Conservation (phyloP, 2,888 invertebrate genomes). For the Melinopterus prodromus region DNA sequence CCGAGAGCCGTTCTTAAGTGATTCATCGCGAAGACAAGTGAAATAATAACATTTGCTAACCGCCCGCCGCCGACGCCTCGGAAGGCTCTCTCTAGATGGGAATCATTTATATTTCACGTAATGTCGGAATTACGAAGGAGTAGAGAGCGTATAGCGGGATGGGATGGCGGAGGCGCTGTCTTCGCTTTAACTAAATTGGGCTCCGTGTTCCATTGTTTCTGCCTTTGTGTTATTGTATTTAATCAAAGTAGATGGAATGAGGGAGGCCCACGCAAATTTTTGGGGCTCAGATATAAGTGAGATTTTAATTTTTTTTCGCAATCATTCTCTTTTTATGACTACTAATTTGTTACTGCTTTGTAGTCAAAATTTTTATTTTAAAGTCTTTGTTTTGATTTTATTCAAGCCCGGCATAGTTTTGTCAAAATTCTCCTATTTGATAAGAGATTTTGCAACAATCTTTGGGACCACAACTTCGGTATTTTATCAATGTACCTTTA, state of each 20-base stretch:
- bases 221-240: slow-evolving; percentile 37
- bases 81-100: slow-evolving; percentile 41
- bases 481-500: too few species aligned
- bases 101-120: slow-evolving; percentile 47
- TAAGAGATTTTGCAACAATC: too few species aligned
- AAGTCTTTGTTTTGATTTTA: too few species aligned
- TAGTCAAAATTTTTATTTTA: not conserved
- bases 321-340: slow-evolving; percentile 9
- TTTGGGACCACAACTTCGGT: too few species aligned
- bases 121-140: slow-evolving; percentile 34
- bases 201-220: slow-evolving; percentile 31
- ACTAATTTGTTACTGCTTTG: not conserved
- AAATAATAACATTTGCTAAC: slow-evolving; percentile 48
- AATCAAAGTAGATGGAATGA: slow-evolving; percentile 28
- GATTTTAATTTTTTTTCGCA: slow-evolving; percentile 15
- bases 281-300: slow-evolving; percentile 10
- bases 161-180: slow-evolving; percentile 7
- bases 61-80: slow-evolving; percentile 27
- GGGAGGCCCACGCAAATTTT: not conserved
- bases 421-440: too few species aligned
- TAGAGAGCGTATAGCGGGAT: not conserved
- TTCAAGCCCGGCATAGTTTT: too few species aligned
- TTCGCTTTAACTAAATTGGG: slow-evolving; percentile 36
- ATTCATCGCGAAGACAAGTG: slow-evolving; percentile 46
- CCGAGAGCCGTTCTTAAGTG: slow-evolving; percentile 41